These are phyloP conservation scores for Catajapyx aquilonaris DNA, from an alignment of 1,140 invertebrate species.

Conservation along the genomic window DNA sequence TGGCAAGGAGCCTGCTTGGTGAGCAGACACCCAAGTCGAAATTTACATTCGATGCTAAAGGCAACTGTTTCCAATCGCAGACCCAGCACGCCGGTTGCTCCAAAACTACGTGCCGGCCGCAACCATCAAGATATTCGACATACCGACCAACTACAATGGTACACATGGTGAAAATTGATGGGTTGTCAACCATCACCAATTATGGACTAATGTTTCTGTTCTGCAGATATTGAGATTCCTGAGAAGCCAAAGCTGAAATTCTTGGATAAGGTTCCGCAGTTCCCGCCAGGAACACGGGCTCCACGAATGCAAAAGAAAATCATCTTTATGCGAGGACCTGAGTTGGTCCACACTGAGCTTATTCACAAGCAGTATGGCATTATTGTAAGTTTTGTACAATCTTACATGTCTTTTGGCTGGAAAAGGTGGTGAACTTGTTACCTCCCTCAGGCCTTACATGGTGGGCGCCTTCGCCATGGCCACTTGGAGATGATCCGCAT, in stretches of 20 bases:
- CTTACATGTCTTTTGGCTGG: no score
- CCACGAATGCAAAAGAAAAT: constrained; percentile 67
- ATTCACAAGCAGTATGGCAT: constrained; percentile 81
- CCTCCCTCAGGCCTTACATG: constrained; percentile 44
- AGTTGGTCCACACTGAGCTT: constrained; percentile 59
- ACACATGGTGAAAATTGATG: no score
- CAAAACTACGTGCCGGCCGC: no score
- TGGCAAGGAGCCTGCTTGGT: no score
- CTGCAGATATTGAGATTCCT: constrained; percentile 47
- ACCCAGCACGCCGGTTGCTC: no score
- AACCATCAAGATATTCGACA: no score
- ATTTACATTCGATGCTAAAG: no score
- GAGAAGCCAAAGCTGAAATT: constrained; percentile 42
- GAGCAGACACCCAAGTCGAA: no score
- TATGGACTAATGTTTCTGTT: constrained; percentile 7
- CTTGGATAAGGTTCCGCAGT: constrained; percentile 46
- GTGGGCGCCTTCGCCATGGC: constrained; percentile 51
- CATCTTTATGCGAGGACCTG: constrained; percentile 70
- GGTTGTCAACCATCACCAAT: no score
- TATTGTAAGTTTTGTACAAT: constrained; percentile 41
- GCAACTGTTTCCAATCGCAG: no score
- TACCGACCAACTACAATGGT: no score
- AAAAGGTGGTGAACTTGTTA: no score
- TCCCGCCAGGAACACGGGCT: constrained; percentile 35
- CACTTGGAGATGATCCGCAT: constrained; percentile 80